Evolutionary conservation across 35 echinoderm and acorn worm genomes (phyloP).

Genomic region (Strongylocentrotus purpuratus): DNA sequence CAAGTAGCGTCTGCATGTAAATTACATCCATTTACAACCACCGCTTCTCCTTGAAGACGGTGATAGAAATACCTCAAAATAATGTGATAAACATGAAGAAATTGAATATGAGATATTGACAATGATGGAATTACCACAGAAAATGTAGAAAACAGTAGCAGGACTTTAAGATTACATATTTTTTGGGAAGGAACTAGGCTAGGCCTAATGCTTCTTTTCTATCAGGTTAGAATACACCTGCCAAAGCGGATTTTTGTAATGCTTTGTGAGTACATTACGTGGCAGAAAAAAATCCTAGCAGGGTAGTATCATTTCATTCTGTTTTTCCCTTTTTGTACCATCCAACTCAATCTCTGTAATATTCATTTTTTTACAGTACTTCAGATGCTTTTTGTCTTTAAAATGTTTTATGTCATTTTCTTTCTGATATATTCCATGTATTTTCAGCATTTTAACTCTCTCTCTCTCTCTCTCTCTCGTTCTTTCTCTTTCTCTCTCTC

Average conservation of each 20-base stretch:
- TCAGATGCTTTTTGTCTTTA: no score
- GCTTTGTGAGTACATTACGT: no score
- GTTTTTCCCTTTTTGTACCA: background rate
- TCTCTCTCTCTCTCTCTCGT: no score
- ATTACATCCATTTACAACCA: background rate
- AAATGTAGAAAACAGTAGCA: background rate
- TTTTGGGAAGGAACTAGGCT: background rate
- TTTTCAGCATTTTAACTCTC: no score
- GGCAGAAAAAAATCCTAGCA: no score
- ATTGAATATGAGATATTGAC: background rate
- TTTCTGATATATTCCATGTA: background rate
- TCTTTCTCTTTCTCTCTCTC: no score
- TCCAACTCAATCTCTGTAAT: background rate
- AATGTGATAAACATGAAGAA: background rate
- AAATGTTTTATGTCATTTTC: no score
- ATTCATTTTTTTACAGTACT: no score
- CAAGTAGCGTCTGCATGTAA: background rate
- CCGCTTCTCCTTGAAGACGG: background rate
- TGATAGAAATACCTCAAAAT: background rate
- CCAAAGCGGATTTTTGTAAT: no score
- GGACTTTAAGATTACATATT: background rate
- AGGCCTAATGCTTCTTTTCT: no score
- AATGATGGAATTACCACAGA: background rate
- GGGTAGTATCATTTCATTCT: no score
- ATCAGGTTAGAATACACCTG: no score